Conservation (phyloP, 1,140 invertebrate genomes). For the Bradynema listronoti region DNA sequence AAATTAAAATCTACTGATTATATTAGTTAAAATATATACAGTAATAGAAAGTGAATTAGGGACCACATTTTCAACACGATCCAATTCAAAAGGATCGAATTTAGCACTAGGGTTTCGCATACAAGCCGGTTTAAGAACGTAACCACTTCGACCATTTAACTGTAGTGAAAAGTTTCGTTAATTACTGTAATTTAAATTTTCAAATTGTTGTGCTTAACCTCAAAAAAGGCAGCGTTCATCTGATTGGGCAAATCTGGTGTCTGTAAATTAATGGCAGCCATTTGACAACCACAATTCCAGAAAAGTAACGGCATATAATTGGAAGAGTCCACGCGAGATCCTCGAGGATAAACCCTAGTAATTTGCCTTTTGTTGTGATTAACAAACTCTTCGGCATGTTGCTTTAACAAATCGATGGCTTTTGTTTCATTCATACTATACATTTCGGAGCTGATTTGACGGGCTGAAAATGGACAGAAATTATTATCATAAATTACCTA, state of each 20-base stretch:
- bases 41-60: slow-evolving; percentile 7
- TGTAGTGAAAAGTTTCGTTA: neutral
- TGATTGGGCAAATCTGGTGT: slow-evolving; percentile 62
- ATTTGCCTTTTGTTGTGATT: slow-evolving; percentile 44
- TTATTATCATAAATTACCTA: neutral
- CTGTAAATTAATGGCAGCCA: slow-evolving; percentile 98
- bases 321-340: slow-evolving; percentile 35
- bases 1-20: neutral
- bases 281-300: slow-evolving; percentile 66
- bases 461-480: slow-evolving; percentile 4
- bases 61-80: slow-evolving; percentile 60
- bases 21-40: neutral
- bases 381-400: slow-evolving; percentile 37
- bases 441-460: slow-evolving; percentile 37
- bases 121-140: slow-evolving; percentile 48
- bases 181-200: neutral
- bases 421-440: slow-evolving; percentile 45
- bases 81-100: slow-evolving; percentile 58
- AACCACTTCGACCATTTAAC: slow-evolving; percentile 47
- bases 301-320: slow-evolving; percentile 47
- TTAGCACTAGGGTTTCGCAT: slow-evolving; percentile 37
- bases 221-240: slow-evolving; percentile 45
- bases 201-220: slow-evolving; percentile 8
- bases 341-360: slow-evolving; percentile 39
- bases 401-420: slow-evolving; percentile 39